phyloP scores from a whole-genome alignment of 2,113 vertebrate genomes.

The Eleginops maclovinus region DNA sequence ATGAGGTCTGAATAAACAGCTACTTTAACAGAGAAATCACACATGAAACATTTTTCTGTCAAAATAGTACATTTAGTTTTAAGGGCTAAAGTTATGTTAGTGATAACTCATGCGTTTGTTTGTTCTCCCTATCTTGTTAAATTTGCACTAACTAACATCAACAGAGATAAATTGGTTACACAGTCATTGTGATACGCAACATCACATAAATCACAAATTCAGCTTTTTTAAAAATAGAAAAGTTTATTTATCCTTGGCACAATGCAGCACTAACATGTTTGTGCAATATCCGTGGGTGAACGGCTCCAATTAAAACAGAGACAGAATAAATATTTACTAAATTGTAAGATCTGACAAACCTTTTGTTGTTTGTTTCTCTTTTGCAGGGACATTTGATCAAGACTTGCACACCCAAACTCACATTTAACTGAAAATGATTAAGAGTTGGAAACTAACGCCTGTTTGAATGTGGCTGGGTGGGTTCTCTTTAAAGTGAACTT shows the following conservation, averaged over 20 bases:
- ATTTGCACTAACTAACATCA: neutral
- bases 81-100: no score
- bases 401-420: constrained; percentile 10
- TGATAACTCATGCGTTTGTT: neutral
- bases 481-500: constrained; percentile 25
- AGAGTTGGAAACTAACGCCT: neutral
- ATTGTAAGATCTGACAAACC: constrained; percentile 3
- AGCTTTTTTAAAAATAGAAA: constrained; percentile 50
- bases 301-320: neutral
- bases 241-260: constrained; percentile 66
- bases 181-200: neutral
- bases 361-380: neutral
- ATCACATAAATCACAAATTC: constrained; percentile 21
- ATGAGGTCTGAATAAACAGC: neutral
- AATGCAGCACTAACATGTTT: constrained; percentile 23
- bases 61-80: neutral
- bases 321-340: constrained; percentile 38
- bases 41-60: neutral
- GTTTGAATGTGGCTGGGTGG: constrained; percentile 18
- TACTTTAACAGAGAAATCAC: neutral
- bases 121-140: neutral
- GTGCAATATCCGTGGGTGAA: constrained; percentile 20
- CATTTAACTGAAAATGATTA: neutral
- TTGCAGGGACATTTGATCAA: constrained; percentile 8
- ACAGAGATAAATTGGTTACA: neutral